These are phyloP conservation scores for Tetheella fluctuosa DNA, from an alignment of 2,888 invertebrate species.

Conservation along the genomic window DNA sequence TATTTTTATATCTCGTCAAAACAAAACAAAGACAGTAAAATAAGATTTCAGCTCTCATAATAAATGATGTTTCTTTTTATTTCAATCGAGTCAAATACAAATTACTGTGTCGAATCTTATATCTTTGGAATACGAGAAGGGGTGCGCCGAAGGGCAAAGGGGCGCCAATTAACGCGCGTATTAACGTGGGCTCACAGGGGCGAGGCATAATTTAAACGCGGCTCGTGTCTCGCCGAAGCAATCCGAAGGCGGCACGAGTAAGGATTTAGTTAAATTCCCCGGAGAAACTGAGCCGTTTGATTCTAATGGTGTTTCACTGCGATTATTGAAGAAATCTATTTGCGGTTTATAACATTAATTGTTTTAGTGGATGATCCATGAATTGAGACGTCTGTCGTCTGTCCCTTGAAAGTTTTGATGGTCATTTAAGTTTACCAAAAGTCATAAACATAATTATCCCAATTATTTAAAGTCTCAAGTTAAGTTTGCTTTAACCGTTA, in stretches of 20 bases:
- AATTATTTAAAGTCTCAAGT: too few species aligned
- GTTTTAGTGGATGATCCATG: constrained; percentile 5
- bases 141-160: constrained; percentile 21
- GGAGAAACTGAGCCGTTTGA: constrained; percentile 26
- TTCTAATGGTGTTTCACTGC: constrained; percentile 35
- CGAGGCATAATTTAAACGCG: constrained; percentile 41
- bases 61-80: constrained; percentile 1
- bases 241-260: constrained; percentile 21
- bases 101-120: constrained; percentile 14
- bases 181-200: constrained; percentile 40
- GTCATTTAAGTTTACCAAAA: too few species aligned
- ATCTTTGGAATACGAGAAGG: constrained; percentile 19
- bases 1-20: too few species aligned
- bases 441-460: too few species aligned
- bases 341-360: constrained; percentile 1
- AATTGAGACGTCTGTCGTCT: not conserved
- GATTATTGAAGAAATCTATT: constrained; percentile 27
- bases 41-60: not conserved
- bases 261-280: constrained; percentile 41
- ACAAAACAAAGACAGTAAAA: not conserved
- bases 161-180: constrained; percentile 48
- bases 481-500: too few species aligned
- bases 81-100: constrained; percentile 6
- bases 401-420: not conserved
- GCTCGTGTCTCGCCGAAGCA: constrained; percentile 27